Evolutionary conservation across 2,888 invertebrate genomes (phyloP), one percentile per base, ranked within the genome.

Genomic region (Dynastes hyllus): DNA sequence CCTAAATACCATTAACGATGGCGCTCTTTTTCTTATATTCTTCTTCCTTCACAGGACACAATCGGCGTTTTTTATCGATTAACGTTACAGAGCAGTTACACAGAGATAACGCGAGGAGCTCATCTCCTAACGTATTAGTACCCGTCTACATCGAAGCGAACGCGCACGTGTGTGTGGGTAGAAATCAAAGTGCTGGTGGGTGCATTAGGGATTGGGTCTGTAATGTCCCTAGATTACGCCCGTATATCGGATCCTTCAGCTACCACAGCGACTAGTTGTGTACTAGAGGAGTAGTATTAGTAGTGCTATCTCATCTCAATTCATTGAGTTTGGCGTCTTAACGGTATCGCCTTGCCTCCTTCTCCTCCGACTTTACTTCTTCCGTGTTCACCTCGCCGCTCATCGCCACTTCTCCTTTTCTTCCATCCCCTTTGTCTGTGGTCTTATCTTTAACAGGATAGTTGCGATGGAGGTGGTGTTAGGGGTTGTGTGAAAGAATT

Each of bases 181-280:
- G 83, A 84, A 84, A 84, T 84, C 84, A 84, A 84, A 84, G 84
- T 69, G 69, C 69, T 69, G 69, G 69, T 83, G 83, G 83, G 82
- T 81, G 83, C 83, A 84, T 84, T 84, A 84, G 82, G 83, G 83
- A 83, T 83, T 82, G 84, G 82, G 81, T 79, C 84, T 81, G 83
- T 84, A 84, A 84, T 84, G 83, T 84, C 83, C 81, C 81, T 81
- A 84, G 84, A 84, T 84, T 84, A 84, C 84, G 81, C 81, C 82
- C 82, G 81, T 82, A 83, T 83, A 83, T 83, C 84, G 83, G 82
- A 81, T 82, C 71, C 58, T 58, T 58, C 71, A 55, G 71, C 73
- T 40, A 53, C 80, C 50, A 22, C 27, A 29, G 11, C 69, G 51
- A 51, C 51, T 51, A 51, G 27, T 69, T 53, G 51, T 40, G 40